Conservation (phyloP, 2,797 vertebrate species). For the Tragopan temminckii region DNA sequence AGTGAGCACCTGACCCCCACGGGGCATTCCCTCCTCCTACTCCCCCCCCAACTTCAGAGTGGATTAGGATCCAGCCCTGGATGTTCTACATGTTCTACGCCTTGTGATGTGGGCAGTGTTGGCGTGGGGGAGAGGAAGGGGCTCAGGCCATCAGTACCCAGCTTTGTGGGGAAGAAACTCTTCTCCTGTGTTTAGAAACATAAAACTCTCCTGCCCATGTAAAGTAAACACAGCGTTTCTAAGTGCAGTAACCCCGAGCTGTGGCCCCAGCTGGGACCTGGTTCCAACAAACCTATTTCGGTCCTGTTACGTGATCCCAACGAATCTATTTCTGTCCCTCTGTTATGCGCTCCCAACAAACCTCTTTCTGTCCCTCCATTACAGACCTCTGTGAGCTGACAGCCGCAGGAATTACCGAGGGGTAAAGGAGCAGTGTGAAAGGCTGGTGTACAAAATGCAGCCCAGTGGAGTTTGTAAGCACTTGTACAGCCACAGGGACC, state of each 20-base stretch:
- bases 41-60: not conserved
- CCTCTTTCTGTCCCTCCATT: fast-evolving
- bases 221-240: not conserved
- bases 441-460: not conserved
- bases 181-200: fast-evolving
- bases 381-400: not conserved
- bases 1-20: fast-evolving
- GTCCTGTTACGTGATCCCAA: not conserved
- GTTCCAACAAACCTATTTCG: not conserved
- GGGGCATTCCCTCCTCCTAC: fast-evolving
- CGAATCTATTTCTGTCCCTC: not conserved
- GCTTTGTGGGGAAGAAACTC: not conserved
- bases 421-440: not conserved
- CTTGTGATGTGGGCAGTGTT: not conserved
- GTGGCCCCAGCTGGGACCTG: not conserved
- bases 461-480: not conserved
- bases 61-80: not conserved
- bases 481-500: not conserved
- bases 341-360: fast-evolving
- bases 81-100: fast-evolving
- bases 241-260: not conserved
- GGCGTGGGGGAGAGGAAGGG: not conserved
- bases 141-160: fast-evolving
- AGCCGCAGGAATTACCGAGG: not conserved
- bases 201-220: not conserved